Percentiles rank a stretch among this genome's conserved stretches.
phyloP scores from a whole-genome alignment of 1,140 invertebrate genomes.

The Maniola jurtina region DNA sequence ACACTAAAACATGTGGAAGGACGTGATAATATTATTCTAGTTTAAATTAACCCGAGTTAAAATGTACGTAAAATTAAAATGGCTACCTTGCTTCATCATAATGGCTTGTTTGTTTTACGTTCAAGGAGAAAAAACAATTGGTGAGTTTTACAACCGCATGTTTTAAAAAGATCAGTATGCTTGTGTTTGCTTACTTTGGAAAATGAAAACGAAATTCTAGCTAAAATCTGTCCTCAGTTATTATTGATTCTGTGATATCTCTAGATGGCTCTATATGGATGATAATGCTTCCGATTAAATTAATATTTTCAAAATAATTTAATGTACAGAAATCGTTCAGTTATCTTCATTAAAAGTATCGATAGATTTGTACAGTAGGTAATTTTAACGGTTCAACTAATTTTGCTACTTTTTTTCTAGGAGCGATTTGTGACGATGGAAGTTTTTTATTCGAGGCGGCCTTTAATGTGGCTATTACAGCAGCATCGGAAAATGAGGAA shows the following conservation, averaged over 20 bases:
- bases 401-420: constrained; percentile 33
- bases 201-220: constrained; percentile 4
- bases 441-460: constrained; percentile 60
- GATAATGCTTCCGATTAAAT: too few species aligned
- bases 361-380: not conserved
- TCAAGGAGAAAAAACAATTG: constrained; percentile 44
- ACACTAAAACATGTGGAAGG: not conserved
- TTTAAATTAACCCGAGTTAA: constrained; percentile 7
- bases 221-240: not conserved
- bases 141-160: constrained; percentile 33
- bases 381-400: not conserved
- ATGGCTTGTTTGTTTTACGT: constrained; percentile 29
- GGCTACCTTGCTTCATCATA: constrained; percentile 19
- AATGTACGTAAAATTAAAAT: constrained; percentile 21
- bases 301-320: too few species aligned
- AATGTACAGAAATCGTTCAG: too few species aligned
- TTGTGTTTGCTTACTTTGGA: constrained; percentile 5
- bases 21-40: not conserved
- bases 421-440: constrained; percentile 63
- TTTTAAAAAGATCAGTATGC: constrained; percentile 3
- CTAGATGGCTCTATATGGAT: not conserved
- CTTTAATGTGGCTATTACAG: constrained; percentile 51
- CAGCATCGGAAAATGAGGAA: constrained; percentile 50
- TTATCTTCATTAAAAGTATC: too few species aligned
- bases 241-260: not conserved